Base-by-base conservation (phyloP, 2,797 vertebrate genomes). In the Astyanax mexicanus region DNA sequence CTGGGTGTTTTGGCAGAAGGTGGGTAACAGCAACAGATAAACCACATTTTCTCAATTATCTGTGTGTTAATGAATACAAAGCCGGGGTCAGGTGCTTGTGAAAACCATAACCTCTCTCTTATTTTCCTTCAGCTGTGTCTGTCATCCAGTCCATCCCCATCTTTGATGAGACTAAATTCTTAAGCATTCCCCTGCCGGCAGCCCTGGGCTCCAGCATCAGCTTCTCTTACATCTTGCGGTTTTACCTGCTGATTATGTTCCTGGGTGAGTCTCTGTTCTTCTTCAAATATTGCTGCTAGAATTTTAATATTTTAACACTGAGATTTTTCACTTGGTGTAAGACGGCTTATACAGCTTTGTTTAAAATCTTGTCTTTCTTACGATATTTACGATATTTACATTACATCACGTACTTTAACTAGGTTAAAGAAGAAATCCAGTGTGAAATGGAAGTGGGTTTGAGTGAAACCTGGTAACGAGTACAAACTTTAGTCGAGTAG, bases 1-100 rank as follows among this genome's bases (percentile, higher is more conserved):
- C 85, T 99, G 21, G 97, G 97, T 38, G 91, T 89, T 57, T 77
- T 98, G 84, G 92, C 96, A 83, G 98, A 99, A 96, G 97, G 98
- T 98, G 90, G 27, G 87, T 72, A 57, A 37, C 13, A 37, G 11
- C 72, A 45, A n/a, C 23, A 25, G 3, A 40, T 6, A 35, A 5
- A 58, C 15, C 29, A 17, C 10, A 55, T 35, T 58, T 29, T 1
- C 29, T 23, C 15, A 19, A 0, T 27, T 54, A 1, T 8, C 9
- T 35, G 5, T 23, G 27, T 54, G 35, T 29, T 49, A 11, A 40
- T 55, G 11, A 73, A 10, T 25, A 2, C 35, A 62, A 21, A 27
- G 10, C 29, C 27, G 17, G 29, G 29, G 2, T 60, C 32, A 60
- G 21, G 38, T 25, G 15, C 75, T 57, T 47, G 4, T 35, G 2